A percentile compares a stretch with the other conserved stretches of the same genome.
Conservation (phyloP, 2,888 invertebrate species). For the Ormyrus rosae region DNA sequence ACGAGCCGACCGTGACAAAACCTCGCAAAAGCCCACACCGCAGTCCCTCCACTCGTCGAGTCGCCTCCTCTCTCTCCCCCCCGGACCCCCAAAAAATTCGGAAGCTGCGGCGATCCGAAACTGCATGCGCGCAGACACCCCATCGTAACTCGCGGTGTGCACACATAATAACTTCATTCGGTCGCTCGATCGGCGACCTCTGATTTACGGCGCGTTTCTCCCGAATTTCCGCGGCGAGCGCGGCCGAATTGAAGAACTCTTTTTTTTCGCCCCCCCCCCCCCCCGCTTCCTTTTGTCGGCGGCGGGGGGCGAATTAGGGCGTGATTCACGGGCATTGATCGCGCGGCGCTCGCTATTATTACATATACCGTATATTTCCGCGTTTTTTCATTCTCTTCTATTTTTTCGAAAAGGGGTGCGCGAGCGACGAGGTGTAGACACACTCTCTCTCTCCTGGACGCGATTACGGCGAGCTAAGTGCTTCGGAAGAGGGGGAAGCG, state of each 20-base stretch:
- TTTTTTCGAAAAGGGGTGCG: slow-evolving; percentile 10
- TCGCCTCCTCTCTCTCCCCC: no score
- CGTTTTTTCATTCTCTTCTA: background rate
- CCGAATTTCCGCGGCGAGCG: background rate
- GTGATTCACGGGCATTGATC: slow-evolving; percentile 2
- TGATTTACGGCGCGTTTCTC: slow-evolving; percentile 2
- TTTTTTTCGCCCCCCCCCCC: no score
- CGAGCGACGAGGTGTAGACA: background rate
- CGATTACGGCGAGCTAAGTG: background rate
- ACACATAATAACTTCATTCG: background rate
- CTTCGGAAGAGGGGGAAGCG: background rate
- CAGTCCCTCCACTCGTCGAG: no score
- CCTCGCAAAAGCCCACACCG: no score
- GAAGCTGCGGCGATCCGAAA: no score
- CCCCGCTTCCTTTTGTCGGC: no score
- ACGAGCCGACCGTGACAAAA: no score
- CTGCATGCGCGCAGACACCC: no score
- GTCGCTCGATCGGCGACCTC: background rate
- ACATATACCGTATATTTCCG: no score
- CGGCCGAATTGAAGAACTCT: background rate
- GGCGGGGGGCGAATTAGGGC: background rate
- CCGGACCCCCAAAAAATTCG: no score
- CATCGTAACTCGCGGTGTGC: background rate
- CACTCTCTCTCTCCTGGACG: background rate
- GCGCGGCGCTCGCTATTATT: no score